These are phyloP conservation scores for Gymnocheta viridis DNA, from an alignment of 2,888 invertebrate species.

Conservation along the genomic window DNA sequence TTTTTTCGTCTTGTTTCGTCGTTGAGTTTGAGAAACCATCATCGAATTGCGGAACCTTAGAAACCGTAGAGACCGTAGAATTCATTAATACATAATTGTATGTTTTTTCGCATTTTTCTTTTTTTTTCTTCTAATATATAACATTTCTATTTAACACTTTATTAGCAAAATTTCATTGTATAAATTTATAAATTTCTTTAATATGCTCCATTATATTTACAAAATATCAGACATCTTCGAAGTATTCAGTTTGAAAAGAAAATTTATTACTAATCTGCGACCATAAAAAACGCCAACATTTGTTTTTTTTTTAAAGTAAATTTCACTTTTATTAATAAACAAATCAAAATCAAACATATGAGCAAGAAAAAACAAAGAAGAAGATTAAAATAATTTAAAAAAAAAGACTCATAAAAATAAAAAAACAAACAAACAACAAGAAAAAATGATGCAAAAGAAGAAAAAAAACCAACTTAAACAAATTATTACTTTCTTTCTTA, in stretches of 20 bases:
- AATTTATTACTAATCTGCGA: slow-evolving; percentile 6
- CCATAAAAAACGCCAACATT: slow-evolving; percentile 8
- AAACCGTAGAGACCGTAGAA: no score
- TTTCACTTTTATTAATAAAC: slow-evolving; percentile 38
- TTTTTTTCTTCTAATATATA: background rate
- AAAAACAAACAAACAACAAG: background rate
- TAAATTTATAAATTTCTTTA: background rate
- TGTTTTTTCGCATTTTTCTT: no score
- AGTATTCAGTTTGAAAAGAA: background rate
- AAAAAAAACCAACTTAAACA: background rate
- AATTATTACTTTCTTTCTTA: slow-evolving; percentile 24
- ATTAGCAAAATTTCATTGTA: background rate
- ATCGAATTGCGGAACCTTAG: no score
- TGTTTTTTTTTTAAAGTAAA: slow-evolving; percentile 10
- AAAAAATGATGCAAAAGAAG: background rate
- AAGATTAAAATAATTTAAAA: background rate
- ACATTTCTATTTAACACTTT: background rate
- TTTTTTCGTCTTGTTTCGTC: no score
- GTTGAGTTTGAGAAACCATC: no score
- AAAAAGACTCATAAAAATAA: background rate
- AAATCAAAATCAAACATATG: background rate
- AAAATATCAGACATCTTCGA: no score
- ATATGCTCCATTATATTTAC: background rate
- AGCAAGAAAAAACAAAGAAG: background rate
- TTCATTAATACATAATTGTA: no score